Percentiles rank a stretch among this genome's conserved stretches.
Conservation (phyloP, 2,888 invertebrate species). For the Creontiades dilutus region DNA sequence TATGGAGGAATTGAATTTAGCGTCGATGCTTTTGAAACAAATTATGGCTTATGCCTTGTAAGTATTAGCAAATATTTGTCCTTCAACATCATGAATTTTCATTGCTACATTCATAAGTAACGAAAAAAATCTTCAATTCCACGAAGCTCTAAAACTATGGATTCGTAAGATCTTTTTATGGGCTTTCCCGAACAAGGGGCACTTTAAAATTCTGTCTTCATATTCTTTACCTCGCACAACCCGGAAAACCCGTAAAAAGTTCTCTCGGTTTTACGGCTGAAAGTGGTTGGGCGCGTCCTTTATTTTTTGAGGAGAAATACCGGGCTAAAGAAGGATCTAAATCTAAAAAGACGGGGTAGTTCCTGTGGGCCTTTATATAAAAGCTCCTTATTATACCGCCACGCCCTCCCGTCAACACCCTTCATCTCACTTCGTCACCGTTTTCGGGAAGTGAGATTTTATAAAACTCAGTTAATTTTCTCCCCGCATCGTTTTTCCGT, state of each 20-base stretch:
- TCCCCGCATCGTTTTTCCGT: neutral
- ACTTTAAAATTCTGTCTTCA: neutral
- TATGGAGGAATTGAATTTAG: no score
- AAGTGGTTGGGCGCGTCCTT: neutral
- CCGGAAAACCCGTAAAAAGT: constrained; percentile 25
- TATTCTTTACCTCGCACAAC: neutral
- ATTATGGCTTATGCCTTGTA: no score
- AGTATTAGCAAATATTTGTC: no score
- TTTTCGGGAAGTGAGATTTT: constrained; percentile 3
- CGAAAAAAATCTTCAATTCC: no score
- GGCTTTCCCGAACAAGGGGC: neutral
- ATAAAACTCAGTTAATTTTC: neutral
- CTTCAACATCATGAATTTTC: no score
- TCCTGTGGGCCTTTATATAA: constrained; percentile 12
- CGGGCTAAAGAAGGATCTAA: constrained; percentile 3
- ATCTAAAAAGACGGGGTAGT: constrained; percentile 20
- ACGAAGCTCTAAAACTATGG: no score
- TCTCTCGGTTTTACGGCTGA: neutral
- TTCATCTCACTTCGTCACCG: neutral
- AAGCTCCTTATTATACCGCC: neutral
- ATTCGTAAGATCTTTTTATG: neutral
- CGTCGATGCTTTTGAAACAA: no score
- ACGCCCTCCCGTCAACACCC: neutral
- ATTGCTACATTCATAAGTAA: no score
- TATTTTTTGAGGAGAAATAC: neutral